Conservation (phyloP, 1,140 invertebrate species). For the Pseudachorutes palmiensis region DNA sequence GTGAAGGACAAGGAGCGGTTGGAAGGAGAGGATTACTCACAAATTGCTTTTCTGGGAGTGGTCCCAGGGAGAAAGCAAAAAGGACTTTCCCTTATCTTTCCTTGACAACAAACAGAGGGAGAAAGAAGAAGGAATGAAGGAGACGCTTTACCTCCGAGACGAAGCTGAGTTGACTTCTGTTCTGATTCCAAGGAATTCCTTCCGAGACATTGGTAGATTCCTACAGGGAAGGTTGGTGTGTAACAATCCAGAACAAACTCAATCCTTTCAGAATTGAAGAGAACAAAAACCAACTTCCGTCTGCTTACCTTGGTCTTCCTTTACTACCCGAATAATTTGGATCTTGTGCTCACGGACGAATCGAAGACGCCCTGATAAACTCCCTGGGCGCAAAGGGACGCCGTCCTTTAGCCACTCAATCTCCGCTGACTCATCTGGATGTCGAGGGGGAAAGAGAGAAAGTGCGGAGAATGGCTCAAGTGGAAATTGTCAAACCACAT, state of each 20-base stretch:
- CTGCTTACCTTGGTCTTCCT: constrained; percentile 1
- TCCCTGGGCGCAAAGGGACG: background rate
- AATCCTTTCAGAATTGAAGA: background rate
- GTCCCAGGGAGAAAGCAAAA: no score
- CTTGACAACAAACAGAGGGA: no score
- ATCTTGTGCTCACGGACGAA: background rate
- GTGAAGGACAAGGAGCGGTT: background rate
- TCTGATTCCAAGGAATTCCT: background rate
- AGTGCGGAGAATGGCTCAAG: background rate
- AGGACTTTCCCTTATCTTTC: no score
- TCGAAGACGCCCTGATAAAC: constrained; percentile 2
- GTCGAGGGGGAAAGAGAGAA: background rate
- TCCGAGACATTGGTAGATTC: constrained; percentile 2
- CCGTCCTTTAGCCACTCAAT: background rate
- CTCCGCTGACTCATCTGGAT: background rate
- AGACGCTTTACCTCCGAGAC: constrained; percentile 3
- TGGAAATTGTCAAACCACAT: background rate
- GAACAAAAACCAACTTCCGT: background rate
- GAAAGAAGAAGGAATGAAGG: no score
- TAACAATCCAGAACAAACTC: background rate
- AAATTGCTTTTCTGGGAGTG: no score
- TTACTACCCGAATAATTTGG: background rate
- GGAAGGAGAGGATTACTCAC: no score
- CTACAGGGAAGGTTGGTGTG: background rate
- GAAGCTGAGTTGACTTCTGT: constrained; percentile 5